Percentiles rank a stretch among this genome's conserved stretches.
phyloP scores from a whole-genome alignment of 2,797 vertebrate genomes.

The Peromyscus attwateri region DNA sequence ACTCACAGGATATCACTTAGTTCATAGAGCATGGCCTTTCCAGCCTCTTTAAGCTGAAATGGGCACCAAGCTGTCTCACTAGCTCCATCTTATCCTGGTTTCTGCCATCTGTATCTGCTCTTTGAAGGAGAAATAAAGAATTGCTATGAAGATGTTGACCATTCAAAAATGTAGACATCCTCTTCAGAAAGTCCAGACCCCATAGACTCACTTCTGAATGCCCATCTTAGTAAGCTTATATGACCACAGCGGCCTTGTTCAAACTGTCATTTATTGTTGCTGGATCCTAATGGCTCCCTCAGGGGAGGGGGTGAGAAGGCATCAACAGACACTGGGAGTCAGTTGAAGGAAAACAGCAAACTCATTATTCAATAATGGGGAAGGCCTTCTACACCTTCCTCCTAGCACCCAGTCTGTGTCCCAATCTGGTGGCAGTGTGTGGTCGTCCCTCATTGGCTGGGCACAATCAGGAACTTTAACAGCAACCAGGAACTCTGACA shows the following conservation, averaged over 20 bases:
- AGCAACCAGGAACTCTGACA: no score
- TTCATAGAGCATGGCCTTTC: conserved; percentile 42
- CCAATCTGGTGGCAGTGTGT: no score
- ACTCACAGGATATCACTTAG: background rate
- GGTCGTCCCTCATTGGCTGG: no score
- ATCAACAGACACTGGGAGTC: no score
- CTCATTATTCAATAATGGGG: no score
- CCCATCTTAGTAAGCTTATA: background rate
- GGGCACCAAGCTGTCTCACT: background rate
- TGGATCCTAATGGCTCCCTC: no score
- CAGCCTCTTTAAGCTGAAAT: background rate
- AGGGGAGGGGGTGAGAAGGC: no score
- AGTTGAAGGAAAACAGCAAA: no score
- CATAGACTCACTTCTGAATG: background rate
- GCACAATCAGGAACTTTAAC: no score
- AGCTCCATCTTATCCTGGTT: background rate
- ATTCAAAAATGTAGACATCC: background rate
- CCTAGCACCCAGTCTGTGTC: no score
- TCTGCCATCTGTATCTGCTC: background rate
- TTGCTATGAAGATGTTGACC: background rate
- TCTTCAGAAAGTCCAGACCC: background rate
- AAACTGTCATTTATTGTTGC: background rate
- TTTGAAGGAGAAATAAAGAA: background rate
- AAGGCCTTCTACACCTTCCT: no score
- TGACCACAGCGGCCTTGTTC: background rate